Conservation (phyloP, 2,888 invertebrate genomes). For the Ligdia adustata region DNA sequence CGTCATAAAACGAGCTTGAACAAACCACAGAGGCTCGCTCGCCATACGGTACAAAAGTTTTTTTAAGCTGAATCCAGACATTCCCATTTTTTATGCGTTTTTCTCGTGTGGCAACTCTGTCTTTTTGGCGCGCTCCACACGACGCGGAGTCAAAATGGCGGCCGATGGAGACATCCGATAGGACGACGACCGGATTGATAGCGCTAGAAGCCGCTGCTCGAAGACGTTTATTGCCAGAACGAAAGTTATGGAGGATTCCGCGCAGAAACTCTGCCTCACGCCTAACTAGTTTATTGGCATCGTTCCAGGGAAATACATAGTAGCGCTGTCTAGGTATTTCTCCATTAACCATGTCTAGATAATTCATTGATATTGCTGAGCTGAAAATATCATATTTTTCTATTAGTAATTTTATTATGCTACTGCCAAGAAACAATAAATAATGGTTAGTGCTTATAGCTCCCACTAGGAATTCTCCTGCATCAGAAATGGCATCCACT, state of each 20-base stretch:
- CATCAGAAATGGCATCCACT: no score
- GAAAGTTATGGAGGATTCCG: slow-evolving; percentile 64
- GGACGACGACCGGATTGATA: slow-evolving; percentile 74
- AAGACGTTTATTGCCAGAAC: slow-evolving; percentile 72
- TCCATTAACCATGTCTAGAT: slow-evolving; percentile 56
- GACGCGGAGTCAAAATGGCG: slow-evolving; percentile 48
- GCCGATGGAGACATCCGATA: slow-evolving; percentile 74
- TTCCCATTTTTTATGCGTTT: slow-evolving; percentile 42
- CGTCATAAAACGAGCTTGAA: slow-evolving; percentile 55
- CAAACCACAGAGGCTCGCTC: slow-evolving; percentile 56
- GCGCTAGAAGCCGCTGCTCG: slow-evolving; percentile 62
- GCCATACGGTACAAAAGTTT: slow-evolving; percentile 59
- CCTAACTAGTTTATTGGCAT: slow-evolving; percentile 74
- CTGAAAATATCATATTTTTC: slow-evolving; percentile 77
- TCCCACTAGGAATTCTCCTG: no score
- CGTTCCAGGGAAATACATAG: slow-evolving; percentile 64
- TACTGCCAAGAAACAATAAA: no score
- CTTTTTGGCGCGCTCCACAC: slow-evolving; percentile 48
- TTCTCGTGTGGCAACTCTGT: slow-evolving; percentile 53
- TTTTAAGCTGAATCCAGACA: slow-evolving; percentile 56
- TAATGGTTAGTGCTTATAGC: no score
- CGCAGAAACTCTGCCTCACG: slow-evolving; percentile 66
- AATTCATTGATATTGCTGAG: slow-evolving; percentile 61
- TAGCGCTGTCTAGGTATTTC: slow-evolving; percentile 39
- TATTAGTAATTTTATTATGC: no score